Evolutionary conservation across 2,888 invertebrate species (phyloP).

Genomic region (Mythimna lalbum): DNA sequence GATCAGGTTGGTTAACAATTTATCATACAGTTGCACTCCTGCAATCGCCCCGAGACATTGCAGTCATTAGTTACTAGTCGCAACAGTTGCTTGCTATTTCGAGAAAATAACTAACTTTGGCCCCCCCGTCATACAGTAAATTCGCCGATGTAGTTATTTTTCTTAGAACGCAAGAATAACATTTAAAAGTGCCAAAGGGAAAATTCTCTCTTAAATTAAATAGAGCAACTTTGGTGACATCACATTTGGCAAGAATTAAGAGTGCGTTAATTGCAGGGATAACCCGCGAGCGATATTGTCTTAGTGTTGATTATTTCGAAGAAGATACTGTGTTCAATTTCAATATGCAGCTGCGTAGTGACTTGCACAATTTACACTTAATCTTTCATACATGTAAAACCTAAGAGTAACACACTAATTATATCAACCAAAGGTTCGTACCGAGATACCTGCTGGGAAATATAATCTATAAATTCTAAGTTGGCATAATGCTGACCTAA

Average conservation of each 20-base stretch:
- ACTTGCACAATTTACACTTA: constrained; percentile 8
- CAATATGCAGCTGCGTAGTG: constrained; percentile 24
- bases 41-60: constrained; percentile 76
- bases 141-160: constrained; percentile 50
- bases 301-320: constrained; percentile 38
- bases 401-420: constrained; percentile 3
- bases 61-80: constrained; percentile 83
- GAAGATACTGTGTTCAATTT: constrained; percentile 30
- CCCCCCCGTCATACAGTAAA: constrained; percentile 69
- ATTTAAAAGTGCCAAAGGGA: constrained; percentile 68
- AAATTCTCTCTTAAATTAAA: constrained; percentile 63
- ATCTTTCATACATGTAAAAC: constrained; percentile 8
- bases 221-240: constrained; percentile 49
- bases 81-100: constrained; percentile 83
- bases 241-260: constrained; percentile 61
- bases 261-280: constrained; percentile 64
- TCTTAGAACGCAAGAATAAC: constrained; percentile 47
- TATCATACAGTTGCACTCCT: constrained; percentile 78
- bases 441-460: neutral
- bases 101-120: constrained; percentile 75
- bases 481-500: constrained; percentile 14
- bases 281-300: constrained; percentile 60
- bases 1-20: constrained; percentile 77
- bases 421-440: neutral
- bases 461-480: neutral